Conservation (phyloP, 2,888 invertebrate genomes). For the Julus scandinavius region DNA sequence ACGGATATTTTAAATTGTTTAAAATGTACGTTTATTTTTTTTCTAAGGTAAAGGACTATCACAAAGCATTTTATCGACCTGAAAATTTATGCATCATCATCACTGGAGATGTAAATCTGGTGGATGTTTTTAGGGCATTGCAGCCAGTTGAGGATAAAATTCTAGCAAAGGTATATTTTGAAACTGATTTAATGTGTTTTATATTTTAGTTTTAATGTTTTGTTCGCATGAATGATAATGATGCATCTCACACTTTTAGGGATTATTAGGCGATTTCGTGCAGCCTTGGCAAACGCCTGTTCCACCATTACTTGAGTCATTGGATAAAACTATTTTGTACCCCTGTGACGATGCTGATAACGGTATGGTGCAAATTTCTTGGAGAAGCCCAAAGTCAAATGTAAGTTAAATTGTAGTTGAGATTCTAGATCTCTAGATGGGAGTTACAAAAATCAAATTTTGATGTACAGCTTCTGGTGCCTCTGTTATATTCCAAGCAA, state of each 20-base stretch:
- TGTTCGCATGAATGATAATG: too few species aligned
- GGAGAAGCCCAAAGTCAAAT: conserved; percentile 76
- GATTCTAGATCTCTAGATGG: too few species aligned
- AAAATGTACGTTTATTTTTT: not conserved
- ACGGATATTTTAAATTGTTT: not conserved
- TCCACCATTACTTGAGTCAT: conserved; percentile 73
- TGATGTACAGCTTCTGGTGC: too few species aligned
- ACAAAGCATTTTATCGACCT: conserved; percentile 86
- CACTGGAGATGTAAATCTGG: conserved; percentile 81
- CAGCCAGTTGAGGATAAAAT: conserved; percentile 81
- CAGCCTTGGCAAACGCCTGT: conserved; percentile 82
- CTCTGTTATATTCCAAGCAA: too few species aligned
- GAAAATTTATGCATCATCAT: conserved; percentile 88
- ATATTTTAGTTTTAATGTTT: not conserved
- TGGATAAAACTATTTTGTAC: conserved; percentile 73
- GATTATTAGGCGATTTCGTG: conserved; percentile 68
- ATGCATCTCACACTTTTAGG: conserved; percentile 63
- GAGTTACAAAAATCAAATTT: too few species aligned
- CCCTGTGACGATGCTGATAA: conserved; percentile 86
- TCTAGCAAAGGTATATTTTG: conserved; percentile 55
- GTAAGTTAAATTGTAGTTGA: not conserved
- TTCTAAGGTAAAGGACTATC: conserved; percentile 78
- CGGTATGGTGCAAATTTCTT: conserved; percentile 80
- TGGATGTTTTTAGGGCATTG: conserved; percentile 79
- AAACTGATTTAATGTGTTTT: not conserved